Percentiles rank a stretch among this genome's conserved stretches.
These are phyloP conservation scores for Lepidochrysops patricia DNA, from an alignment of 2,888 invertebrate species.

Conservation along the genomic window DNA sequence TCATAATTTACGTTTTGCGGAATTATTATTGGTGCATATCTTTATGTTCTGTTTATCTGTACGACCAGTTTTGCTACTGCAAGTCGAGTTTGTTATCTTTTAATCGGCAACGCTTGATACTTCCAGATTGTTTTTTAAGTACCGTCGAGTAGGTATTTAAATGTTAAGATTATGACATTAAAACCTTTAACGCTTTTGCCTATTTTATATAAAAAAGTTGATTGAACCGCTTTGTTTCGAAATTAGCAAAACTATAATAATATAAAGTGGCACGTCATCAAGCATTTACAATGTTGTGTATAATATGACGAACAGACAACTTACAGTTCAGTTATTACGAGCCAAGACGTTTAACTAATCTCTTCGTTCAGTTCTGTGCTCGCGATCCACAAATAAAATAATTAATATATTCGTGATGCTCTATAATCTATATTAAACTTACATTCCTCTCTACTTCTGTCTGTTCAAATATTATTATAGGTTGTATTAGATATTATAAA, in stretches of 20 bases:
- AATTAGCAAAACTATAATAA: neutral
- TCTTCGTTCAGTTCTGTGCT: constrained; percentile 21
- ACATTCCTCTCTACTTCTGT: neutral
- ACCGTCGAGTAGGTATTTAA: neutral
- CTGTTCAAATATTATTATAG: no score
- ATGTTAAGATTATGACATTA: neutral
- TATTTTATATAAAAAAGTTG: no score
- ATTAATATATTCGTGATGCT: constrained; percentile 33
- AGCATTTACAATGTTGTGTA: neutral
- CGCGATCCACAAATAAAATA: constrained; percentile 37
- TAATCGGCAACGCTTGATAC: neutral
- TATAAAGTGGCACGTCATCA: neutral
- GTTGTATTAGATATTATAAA: no score
- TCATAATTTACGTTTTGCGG: neutral
- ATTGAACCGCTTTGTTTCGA: no score
- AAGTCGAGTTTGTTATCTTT: neutral
- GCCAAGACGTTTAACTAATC: constrained; percentile 20
- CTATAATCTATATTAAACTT: neutral
- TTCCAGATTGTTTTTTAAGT: neutral
- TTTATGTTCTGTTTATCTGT: neutral
- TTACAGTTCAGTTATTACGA: constrained; percentile 1
- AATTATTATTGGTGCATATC: neutral
- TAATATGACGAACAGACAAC: neutral
- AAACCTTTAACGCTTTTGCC: no score
- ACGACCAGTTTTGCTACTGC: neutral